Evolutionary conservation across 2,113 vertebrate species (phyloP).

Genomic region (Progne subis): DNA sequence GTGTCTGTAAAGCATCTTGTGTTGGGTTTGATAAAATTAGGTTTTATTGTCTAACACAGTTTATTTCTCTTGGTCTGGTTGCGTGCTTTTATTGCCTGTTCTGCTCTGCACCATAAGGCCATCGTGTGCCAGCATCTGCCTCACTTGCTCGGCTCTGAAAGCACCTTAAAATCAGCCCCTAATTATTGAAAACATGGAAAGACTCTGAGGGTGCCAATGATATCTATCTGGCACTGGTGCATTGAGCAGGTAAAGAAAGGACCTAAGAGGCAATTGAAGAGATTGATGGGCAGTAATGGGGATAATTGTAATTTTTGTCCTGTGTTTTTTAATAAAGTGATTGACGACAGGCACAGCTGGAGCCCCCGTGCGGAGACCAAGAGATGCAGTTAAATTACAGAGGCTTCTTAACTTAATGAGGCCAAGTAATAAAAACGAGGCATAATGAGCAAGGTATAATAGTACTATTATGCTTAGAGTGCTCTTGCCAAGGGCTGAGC

Average conservation of each 20-base stretch:
- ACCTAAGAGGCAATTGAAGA: constrained; percentile 43
- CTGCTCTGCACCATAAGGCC: background rate
- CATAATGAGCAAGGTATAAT: constrained; percentile 41
- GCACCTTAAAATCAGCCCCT: background rate
- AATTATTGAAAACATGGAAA: background rate
- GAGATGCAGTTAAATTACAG: constrained; percentile 57
- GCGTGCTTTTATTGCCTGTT: background rate
- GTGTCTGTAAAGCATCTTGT: background rate
- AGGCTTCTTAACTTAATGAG: constrained; percentile 55
- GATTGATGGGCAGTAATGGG: constrained; percentile 19
- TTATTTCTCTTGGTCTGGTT: background rate
- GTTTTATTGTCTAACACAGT: background rate
- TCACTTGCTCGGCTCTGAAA: background rate
- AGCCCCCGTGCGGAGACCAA: constrained; percentile 10
- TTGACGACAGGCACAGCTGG: constrained; percentile 3
- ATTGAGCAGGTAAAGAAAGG: constrained; percentile 27
- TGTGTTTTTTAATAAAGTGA: constrained; percentile 44
- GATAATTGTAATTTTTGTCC: constrained; percentile 48
- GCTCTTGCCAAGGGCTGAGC: background rate
- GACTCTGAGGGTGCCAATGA: background rate
- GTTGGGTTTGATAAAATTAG: background rate
- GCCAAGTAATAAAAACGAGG: constrained; percentile 40
- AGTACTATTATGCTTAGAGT: constrained; percentile 3
- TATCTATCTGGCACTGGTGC: background rate
- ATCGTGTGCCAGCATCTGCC: background rate